These are phyloP conservation scores for Perca fluviatilis DNA, from an alignment of 2,113 vertebrate genomes.

Conservation along the genomic window DNA sequence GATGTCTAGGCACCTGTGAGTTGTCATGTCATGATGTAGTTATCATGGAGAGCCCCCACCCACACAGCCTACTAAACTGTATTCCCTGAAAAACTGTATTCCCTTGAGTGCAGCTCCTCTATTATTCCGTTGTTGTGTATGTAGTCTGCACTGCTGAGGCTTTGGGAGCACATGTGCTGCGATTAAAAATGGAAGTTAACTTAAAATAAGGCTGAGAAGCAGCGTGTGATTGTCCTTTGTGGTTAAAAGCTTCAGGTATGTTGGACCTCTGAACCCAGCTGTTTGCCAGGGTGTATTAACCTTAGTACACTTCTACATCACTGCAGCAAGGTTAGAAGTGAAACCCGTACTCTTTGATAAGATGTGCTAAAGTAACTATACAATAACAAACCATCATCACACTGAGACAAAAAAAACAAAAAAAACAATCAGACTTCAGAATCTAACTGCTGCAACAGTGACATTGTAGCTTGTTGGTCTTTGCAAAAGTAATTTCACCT, in stretches of 20 bases:
- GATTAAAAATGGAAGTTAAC: neutral
- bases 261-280: neutral
- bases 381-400: too few relatives aligned
- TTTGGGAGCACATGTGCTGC: neutral
- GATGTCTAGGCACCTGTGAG: neutral
- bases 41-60: neutral
- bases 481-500: neutral
- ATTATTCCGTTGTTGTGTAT: neutral
- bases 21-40: neutral
- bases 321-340: too few relatives aligned
- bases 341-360: too few relatives aligned
- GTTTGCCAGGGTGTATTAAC: too few relatives aligned
- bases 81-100: neutral
- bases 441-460: neutral
- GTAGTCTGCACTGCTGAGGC: too few relatives aligned
- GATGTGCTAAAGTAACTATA: too few relatives aligned
- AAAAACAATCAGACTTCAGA: too few relatives aligned
- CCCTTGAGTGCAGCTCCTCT: neutral
- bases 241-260: neutral
- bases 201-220: neutral
- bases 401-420: neutral
- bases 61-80: too few relatives aligned
- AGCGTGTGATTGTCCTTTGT: neutral
- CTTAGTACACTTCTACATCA: too few relatives aligned
- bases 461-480: neutral